phyloP scores from a whole-genome alignment of 2,888 invertebrate genomes.

The Xylota sylvarum region DNA sequence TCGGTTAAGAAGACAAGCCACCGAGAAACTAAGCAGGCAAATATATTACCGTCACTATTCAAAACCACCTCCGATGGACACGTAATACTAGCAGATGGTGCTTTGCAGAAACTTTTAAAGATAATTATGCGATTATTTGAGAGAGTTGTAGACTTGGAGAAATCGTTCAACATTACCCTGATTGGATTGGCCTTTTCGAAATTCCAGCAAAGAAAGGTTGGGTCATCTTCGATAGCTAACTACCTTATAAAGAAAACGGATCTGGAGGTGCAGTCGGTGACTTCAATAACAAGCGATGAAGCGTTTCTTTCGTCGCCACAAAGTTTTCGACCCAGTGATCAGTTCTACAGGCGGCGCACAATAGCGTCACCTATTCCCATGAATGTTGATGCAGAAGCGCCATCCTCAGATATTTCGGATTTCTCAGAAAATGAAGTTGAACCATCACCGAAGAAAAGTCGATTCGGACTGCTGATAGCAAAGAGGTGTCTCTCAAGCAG shows the following conservation, averaged over 20 bases:
- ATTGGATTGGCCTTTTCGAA: constrained; percentile 93
- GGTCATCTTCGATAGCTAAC: constrained; percentile 90
- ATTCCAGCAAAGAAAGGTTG: constrained; percentile 89
- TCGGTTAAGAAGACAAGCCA: constrained; percentile 88
- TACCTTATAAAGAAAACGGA: constrained; percentile 89
- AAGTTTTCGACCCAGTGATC: constrained; percentile 83
- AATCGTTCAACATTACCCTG: constrained; percentile 92
- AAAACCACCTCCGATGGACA: constrained; percentile 83
- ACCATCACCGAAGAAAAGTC: constrained; percentile 90
- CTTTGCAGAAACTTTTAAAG: constrained; percentile 88
- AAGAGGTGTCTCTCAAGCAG: constrained; percentile 84
- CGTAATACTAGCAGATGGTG: constrained; percentile 85
- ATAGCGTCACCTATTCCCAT: constrained; percentile 84
- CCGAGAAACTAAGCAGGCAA: constrained; percentile 91
- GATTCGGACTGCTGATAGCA: constrained; percentile 85
- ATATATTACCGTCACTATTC: constrained; percentile 89
- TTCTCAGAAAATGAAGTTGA: constrained; percentile 89
- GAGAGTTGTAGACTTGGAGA: constrained; percentile 89
- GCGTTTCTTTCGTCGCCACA: constrained; percentile 83
- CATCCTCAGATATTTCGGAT: constrained; percentile 85
- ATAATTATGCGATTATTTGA: constrained; percentile 91
- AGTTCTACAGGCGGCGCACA: constrained; percentile 83
- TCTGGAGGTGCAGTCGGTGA: constrained; percentile 91
- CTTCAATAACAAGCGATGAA: constrained; percentile 86
- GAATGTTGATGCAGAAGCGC: constrained; percentile 82